These are phyloP conservation scores for Tragopan temminckii DNA, from an alignment of 2,797 vertebrate genomes.

Conservation along the genomic window DNA sequence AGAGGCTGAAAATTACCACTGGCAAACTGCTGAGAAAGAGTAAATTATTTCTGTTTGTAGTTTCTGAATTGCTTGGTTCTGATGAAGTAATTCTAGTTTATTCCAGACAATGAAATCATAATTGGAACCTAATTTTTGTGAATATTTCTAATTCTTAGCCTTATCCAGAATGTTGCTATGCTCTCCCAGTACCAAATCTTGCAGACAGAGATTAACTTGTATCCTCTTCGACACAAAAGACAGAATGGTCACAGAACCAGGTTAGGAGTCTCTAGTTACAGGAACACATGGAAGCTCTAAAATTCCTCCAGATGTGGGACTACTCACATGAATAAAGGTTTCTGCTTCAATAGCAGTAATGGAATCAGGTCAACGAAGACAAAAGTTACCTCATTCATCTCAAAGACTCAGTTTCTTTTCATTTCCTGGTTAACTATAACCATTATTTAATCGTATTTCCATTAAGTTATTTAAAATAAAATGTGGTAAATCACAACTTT, in stretches of 20 bases:
- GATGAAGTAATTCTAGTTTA: not conserved
- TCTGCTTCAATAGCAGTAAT: not conserved
- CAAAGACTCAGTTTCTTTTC: not conserved
- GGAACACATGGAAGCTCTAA: not conserved
- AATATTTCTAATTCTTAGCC: not conserved
- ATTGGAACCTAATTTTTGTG: not conserved
- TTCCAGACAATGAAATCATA: not conserved
- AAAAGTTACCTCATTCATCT: not conserved
- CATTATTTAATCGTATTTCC: not conserved
- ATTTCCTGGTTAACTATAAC: not conserved
- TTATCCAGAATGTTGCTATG: not conserved
- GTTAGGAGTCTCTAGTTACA: not conserved
- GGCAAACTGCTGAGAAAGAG: not conserved
- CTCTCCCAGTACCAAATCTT: not conserved
- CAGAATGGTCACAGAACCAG: not conserved
- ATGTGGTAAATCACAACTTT: not conserved
- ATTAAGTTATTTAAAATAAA: not conserved
- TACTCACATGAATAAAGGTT: not conserved
- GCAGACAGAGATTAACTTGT: not conserved
- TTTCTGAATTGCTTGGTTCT: not conserved
- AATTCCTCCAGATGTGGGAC: not conserved
- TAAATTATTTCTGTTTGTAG: not conserved
- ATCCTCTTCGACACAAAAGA: not conserved
- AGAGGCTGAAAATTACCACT: conserved; percentile 1
- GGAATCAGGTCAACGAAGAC: not conserved